Base-by-base conservation (phyloP, 2,888 invertebrate genomes). In the Campoplex nolae region DNA sequence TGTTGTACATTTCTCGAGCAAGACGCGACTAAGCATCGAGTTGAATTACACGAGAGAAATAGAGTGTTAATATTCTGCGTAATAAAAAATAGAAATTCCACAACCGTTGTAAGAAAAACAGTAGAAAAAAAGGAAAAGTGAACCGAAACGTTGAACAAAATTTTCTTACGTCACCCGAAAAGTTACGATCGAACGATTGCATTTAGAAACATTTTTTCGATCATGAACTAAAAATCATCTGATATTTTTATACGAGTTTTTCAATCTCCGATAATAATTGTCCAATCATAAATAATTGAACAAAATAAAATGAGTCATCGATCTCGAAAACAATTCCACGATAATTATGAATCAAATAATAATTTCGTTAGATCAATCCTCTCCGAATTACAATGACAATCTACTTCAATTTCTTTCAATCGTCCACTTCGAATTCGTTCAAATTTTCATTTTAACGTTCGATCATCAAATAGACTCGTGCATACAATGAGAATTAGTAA, bases 401-500 rank as follows among this genome's bases (percentile, higher is more conserved):
- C 18, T 51, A 16, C 51, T 51, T 0, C 16, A 45, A 45, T 13
- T 11, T 13, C 11, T 45, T 45, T 28, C 58, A 23, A 68, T 42
- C 6, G 8, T 23, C 48, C 32, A n/a, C 35, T 18, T 45, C 6
- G 18, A 32, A n/a, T 54, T 70, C 35, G 2, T 45, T 48, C 48
- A 23, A 4, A 23, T 32, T n/a, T 58, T 16, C 45, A 9, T 13
- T 45, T 45, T 45, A 11, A 45, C 45, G 45, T 13, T 13, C 9
- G 0, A 42, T 42, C 8, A 42, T 42, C 42, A 56, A 58, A 42
- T 8, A n/a, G 7, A 6, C 16, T 48, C 35, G 35, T 6, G 35
- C 35, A 56, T 45, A n/a, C 11, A 75, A 56, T 75, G 75, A 48
- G 56, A 56, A 56, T 68, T 56, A 68, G 75, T 23, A 75, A 82